Percentiles rank a stretch among this genome's conserved stretches.
Conservation (phyloP, 1,140 invertebrate genomes). For the Drosophila ironensis region DNA sequence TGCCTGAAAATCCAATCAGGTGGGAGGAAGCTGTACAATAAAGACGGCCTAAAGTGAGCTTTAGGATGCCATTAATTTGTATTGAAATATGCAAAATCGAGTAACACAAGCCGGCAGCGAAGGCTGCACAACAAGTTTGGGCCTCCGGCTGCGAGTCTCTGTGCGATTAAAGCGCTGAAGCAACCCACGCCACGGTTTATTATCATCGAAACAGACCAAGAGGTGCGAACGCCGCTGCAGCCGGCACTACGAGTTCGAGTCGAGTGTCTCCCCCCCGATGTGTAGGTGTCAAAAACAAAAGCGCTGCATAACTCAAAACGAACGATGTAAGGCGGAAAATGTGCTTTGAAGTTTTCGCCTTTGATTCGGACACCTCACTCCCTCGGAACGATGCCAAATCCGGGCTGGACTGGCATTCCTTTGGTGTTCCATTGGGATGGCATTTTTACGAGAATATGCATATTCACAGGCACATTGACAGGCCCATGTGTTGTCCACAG, state of each 20-base stretch:
- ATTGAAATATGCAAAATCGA: not conserved
- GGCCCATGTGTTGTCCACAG: conserved; percentile 35
- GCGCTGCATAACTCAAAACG: conserved; percentile 31
- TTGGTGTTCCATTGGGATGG: not conserved
- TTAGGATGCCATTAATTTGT: conserved; percentile 8
- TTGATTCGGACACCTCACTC: conserved; percentile 25
- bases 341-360: conserved; percentile 65
- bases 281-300: conserved; percentile 75
- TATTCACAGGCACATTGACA: conserved; percentile 9
- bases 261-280: too few relatives aligned
- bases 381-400: conserved; percentile 30
- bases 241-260: conserved; percentile 10
- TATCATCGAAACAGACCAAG: conserved; percentile 42
- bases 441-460: conserved; percentile 2
- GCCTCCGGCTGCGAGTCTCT: not conserved
- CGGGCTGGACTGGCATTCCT: not conserved
- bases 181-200: conserved; percentile 64
- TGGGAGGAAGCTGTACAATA: conserved; percentile 5
- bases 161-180: conserved; percentile 42
- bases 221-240: conserved; percentile 64
- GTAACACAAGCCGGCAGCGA: not conserved
- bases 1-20: not conserved
- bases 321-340: conserved; percentile 52
- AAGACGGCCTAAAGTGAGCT: not conserved
- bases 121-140: conserved; percentile 18